Evolutionary conservation across 2,113 vertebrate genomes (phyloP), one percentile per base, ranked within the genome.

Genomic region (Neodontobutis hainanensis): DNA sequence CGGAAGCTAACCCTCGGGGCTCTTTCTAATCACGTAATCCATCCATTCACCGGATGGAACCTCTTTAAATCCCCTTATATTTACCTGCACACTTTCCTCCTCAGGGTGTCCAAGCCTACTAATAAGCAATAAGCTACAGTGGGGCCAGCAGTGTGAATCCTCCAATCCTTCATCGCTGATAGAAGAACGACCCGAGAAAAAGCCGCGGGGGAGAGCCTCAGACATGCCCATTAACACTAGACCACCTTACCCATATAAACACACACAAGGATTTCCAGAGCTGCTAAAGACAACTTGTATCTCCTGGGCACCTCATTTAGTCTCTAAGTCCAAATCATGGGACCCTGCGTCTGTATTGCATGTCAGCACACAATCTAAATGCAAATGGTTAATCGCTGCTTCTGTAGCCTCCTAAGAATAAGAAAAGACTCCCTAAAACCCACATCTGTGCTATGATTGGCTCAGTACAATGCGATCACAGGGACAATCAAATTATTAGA

Each of bases 351-450:
- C 66, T 58, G 43, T 49, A 69, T 63, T 71, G 62, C 64, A 35
- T 72, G 75, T 82, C 77, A 81, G 67, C 74, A 77, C 57, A 85
- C 79, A 85, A 88, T 88, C 75, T 87, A 90, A 89, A 90, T 89
- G 87, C 87, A 88, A 88, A 88, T 90, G 70, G 79, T 84, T 82
- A 70, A 81, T 81, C 58, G 63, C 63, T 58, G 58, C 74, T 36
- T 60, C 55, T 68, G 63, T 61, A 68, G 80, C 62, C 77, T 75
- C 62, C 11, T 27, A 63, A 78, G 73, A 79, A 65, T 65, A 52
- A 0, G 49, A 11, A n/a, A 40, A 3, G 50, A 42, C 27, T 15
- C 36, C 66, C 70, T 68, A 65, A 14, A 46, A n/a, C 52, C 74
- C 67, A 71, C 61, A 36, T 77, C 32, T 48, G 35, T 12, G n/a